These are phyloP conservation scores for Lutjanus argentimaculatus DNA, from an alignment of 2,797 vertebrate genomes.

Conservation along the genomic window DNA sequence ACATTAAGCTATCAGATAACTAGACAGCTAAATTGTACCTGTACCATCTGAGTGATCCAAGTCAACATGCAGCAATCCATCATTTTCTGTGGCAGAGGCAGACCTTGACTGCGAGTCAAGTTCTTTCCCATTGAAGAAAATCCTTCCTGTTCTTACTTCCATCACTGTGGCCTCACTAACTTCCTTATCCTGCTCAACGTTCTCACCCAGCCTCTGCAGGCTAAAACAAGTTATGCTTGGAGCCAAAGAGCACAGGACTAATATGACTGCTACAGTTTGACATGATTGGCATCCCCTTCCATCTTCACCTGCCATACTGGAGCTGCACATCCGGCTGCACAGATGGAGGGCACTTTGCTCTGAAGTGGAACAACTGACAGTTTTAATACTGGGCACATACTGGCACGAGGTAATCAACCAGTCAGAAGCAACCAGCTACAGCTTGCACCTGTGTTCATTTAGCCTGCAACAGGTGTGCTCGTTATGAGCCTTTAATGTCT, in stretches of 20 bases:
- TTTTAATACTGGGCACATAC: slow-evolving; percentile 1
- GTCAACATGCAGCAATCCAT: neutral
- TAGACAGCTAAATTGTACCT: slow-evolving; percentile 2
- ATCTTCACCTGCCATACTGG: slow-evolving; percentile 47
- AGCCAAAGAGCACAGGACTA: slow-evolving; percentile 51
- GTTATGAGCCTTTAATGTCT: slow-evolving; percentile 7
- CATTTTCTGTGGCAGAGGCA: neutral
- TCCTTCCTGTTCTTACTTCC: slow-evolving; percentile 1
- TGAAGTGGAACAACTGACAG: neutral
- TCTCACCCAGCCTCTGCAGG: neutral
- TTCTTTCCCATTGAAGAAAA: slow-evolving; percentile 43
- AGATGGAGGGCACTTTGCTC: neutral
- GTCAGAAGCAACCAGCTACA: neutral
- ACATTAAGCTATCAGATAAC: neutral
- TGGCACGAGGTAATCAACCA: slow-evolving; percentile 18
- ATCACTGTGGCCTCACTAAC: neutral
- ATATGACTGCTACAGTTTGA: slow-evolving; percentile 25
- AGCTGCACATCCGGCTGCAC: fast-evolving
- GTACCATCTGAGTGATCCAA: neutral
- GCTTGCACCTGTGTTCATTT: slow-evolving; percentile 42
- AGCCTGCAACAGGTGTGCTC: slow-evolving; percentile 36
- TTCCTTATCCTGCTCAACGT: neutral
- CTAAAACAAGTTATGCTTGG: slow-evolving; percentile 30
- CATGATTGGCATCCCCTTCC: neutral
- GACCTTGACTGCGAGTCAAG: neutral